Evolutionary conservation across 2,113 vertebrate species (phyloP).

Genomic region (Chaetura pelagica): DNA sequence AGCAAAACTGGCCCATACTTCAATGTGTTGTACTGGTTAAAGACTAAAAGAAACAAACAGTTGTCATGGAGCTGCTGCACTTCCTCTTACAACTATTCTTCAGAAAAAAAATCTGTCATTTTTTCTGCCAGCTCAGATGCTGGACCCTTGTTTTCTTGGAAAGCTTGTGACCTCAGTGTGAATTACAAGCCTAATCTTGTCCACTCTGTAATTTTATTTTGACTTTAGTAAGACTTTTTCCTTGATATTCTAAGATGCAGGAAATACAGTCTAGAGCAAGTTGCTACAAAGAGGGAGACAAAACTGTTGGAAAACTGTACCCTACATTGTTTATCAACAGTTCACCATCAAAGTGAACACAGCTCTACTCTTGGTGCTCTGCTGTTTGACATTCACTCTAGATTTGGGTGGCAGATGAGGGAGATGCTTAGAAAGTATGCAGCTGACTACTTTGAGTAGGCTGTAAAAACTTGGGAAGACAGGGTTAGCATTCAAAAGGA

Average conservation of each 20-base stretch:
- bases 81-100: conserved; percentile 29
- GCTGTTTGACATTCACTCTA: neutral
- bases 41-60: neutral
- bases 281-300: conserved; percentile 41
- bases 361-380: neutral
- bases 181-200: conserved; percentile 33
- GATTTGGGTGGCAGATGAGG: neutral
- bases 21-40: neutral
- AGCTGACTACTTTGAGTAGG: neutral
- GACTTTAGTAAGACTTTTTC: conserved; percentile 50
- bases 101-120: neutral
- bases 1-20: neutral
- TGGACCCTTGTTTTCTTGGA: conserved; percentile 28
- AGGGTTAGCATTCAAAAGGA: neutral
- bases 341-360: neutral
- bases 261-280: conserved; percentile 51
- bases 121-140: conserved; percentile 22
- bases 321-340: neutral
- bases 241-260: conserved; percentile 42
- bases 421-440: neutral
- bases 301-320: conserved; percentile 43
- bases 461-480: neutral
- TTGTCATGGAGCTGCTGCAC: conserved; percentile 36
- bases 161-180: conserved; percentile 27
- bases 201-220: conserved; percentile 54